Evolutionary conservation across 2,888 invertebrate species (phyloP), one percentile per base, ranked within the genome.

Genomic region (Apamea monoglypha): DNA sequence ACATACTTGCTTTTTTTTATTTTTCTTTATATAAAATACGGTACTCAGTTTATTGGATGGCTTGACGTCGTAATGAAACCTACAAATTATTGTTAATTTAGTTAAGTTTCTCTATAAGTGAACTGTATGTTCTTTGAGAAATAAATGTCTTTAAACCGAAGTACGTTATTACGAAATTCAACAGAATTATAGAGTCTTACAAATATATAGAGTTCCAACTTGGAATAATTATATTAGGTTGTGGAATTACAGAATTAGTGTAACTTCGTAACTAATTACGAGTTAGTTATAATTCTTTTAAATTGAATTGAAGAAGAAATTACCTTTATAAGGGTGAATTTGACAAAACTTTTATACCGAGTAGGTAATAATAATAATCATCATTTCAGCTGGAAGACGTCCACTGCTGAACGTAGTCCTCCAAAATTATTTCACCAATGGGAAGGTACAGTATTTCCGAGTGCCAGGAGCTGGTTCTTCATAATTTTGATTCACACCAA

Each of bases 401-500:
- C 7, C 3, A 64, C 5, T 64, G 10, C 12, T 12, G 0, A 12
- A 21, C 10, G 21, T 12, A 64, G 10, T 12, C 21, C 36, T 64
- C 12, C 4, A 64, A 64, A 21, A 21, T 64, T 64, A 10, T 64
- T 21, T 64, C 10, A 64, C 5, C 21, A 63, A 29, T 63, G 4
- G 18, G 32, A 63, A 63, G 10, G 32, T 63, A 18, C 29, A 61
- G 29, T 32, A 32, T 29, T 29, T 29, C 61, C 8, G 29, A 61
- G 29, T 29, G 29, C 29, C 61, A 63, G 32, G 32, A 32, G 14
- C 12, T 59, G 12, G 32, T 63, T 44, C 7, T 71, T 29, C 21
- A 67, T 63, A n/a, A 81, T 70, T 70, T 72, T 72, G 29, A 47
- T 64, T 68, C 16, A 50, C 53, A 61, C 36, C n/a, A 59, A 32